Base-by-base conservation (phyloP, 2,113 vertebrate genomes). In the Corythornis cristatus region DNA sequence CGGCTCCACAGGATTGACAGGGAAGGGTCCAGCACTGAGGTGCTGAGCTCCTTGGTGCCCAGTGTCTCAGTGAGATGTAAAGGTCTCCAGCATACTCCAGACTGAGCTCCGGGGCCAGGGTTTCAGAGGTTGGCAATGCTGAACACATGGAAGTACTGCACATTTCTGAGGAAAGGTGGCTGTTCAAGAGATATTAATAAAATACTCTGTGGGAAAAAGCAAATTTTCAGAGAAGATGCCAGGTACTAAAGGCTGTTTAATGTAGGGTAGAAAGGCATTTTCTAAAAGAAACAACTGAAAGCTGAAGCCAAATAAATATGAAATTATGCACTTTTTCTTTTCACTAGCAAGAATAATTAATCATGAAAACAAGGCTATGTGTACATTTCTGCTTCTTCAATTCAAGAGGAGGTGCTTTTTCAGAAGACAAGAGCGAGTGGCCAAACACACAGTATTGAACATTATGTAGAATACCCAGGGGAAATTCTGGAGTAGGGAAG, bases 191-290 rank as follows among this genome's bases (percentile, higher is more conserved):
- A 9, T 35, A 26, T 82, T 85, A 78, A 84, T 74, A 68, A 87
- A 88, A 65, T 73, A 48, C 35, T 88, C 58, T 50, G 75, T 75
- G 81, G 80, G 88, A 86, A 92, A 88, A 29, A 90, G 26, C 53
- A 78, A 5, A 20, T 76, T 68, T 65, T 57, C 43, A 60, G 57
- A 80, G 15, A 88, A 77, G 91, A 77, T 53, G 48, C 21, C 21
- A 57, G 35, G 35, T 83, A 51, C 46, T 29, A 77, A 50, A 66
- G 1, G 1, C 26, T 83, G 11, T n/a, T 83, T 86, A 80, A 89
- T 88, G 22, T 66, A 11, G 12, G 51, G 21, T 35, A 15, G 50
- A 82, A 92, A 79, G 70, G 21, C 80, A 89, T 35, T 35, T 35
- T 35, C 35, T 35, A 76, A 17, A 65, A 84, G 62, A 76, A 74